Percentiles rank a stretch among this genome's conserved stretches.
phyloP scores from a whole-genome alignment of 2,113 vertebrate genomes.

The Eurystomus gularis region DNA sequence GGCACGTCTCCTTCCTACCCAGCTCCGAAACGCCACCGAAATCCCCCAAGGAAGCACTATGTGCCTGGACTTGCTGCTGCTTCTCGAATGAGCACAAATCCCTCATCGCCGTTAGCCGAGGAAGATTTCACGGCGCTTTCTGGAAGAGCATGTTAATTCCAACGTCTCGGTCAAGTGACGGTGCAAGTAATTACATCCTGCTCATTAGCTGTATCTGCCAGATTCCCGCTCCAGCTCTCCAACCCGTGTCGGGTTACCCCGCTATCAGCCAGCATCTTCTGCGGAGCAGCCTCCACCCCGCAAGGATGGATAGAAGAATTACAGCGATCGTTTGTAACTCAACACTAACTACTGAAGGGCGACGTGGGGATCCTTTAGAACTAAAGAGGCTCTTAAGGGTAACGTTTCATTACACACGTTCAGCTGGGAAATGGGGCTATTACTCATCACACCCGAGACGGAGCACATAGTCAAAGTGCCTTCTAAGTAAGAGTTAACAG shows the following conservation, averaged over 20 bases:
- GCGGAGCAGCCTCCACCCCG: background rate
- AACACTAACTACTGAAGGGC: background rate
- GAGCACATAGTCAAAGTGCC: too few relatives aligned
- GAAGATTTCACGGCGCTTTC: background rate
- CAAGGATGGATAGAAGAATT: background rate
- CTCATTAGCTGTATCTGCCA: background rate
- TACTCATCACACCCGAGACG: background rate
- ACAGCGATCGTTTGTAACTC: background rate
- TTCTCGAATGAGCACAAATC: background rate
- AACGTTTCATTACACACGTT: background rate
- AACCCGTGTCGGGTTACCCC: background rate
- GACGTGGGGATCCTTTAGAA: background rate
- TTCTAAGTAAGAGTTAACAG: background rate
- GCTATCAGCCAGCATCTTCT: background rate
- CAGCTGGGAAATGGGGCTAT: background rate
- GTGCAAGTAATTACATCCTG: background rate
- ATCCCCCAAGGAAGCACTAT: background rate
- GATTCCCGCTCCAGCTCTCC: background rate
- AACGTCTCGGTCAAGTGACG: background rate
- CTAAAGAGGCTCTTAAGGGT: background rate
- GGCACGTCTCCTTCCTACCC: background rate
- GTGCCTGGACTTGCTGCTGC: background rate
- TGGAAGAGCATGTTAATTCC: background rate
- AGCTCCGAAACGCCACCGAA: background rate
- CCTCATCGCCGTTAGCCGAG: background rate